phyloP scores from a whole-genome alignment of 2,113 vertebrate genomes.

The Halichoeres trimaculatus region DNA sequence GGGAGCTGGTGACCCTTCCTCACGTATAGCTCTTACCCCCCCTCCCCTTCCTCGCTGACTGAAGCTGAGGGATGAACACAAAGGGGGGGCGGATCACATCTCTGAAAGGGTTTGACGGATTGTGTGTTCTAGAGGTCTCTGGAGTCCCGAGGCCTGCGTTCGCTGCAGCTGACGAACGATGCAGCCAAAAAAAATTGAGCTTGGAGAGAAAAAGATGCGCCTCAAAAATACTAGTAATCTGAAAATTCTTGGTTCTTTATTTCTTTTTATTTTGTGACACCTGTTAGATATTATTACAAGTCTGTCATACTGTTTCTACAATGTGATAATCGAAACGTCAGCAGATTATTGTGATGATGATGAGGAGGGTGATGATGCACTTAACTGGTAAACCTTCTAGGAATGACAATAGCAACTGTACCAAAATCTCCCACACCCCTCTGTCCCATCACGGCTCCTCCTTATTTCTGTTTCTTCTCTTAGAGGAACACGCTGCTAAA shows the following conservation, averaged over 20 bases:
- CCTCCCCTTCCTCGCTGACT: constrained; percentile 34
- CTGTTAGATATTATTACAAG: constrained; percentile 79
- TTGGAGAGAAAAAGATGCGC: constrained; percentile 34
- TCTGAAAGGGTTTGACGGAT: constrained; percentile 39
- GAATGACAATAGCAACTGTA: constrained; percentile 71
- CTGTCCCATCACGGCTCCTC: constrained; percentile 8
- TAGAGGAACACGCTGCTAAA: constrained; percentile 34
- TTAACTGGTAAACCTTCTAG: constrained; percentile 81
- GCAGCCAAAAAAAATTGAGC: constrained; percentile 21
- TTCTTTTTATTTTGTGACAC: constrained; percentile 51
- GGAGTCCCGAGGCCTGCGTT: constrained; percentile 10
- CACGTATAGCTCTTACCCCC: constrained; percentile 85
- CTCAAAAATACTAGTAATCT: constrained; percentile 51
- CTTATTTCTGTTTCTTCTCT: constrained; percentile 27
- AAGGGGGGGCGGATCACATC: constrained; percentile 13
- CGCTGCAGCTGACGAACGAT: neutral
- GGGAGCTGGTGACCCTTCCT: constrained; percentile 91
- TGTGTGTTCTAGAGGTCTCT: constrained; percentile 24
- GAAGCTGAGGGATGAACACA: constrained; percentile 39
- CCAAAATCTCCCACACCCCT: constrained; percentile 57
- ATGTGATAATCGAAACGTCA: constrained; percentile 80
- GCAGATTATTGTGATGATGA: constrained; percentile 61
- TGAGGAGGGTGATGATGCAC: constrained; percentile 70
- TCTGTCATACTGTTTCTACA: constrained; percentile 81
- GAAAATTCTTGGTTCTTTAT: constrained; percentile 20